Conservation (phyloP, 2,113 vertebrate species). For the Sarotherodon lohbergeri region DNA sequence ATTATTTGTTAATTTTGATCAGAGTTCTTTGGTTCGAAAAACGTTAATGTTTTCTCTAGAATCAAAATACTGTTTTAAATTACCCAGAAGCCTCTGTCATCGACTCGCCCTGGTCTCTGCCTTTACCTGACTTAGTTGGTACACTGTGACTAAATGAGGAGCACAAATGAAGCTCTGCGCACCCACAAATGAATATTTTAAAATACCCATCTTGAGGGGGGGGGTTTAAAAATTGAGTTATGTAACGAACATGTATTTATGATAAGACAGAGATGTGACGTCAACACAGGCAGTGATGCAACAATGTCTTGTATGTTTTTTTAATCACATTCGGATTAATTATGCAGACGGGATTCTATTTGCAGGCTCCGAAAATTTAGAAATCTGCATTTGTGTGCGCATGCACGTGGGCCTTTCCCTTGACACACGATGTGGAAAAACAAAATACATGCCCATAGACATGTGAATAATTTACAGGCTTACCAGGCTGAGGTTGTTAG, state of each 20-base stretch:
- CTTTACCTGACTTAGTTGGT: background rate
- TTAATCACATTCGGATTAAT: background rate
- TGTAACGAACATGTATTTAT: slow-evolving; percentile 8
- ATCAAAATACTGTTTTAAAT: background rate
- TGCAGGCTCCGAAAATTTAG: background rate
- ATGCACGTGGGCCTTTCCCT: background rate
- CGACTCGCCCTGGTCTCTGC: background rate
- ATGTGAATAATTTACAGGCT: slow-evolving; percentile 41
- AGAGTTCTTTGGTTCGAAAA: background rate
- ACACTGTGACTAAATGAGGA: background rate
- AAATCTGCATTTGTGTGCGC: background rate
- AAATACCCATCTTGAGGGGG: background rate
- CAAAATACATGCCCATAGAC: slow-evolving; percentile 4
- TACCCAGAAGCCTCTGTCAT: background rate
- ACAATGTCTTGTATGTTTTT: background rate
- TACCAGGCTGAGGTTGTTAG: slow-evolving; percentile 3
- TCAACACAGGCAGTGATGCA: background rate
- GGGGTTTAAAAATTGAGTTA: slow-evolving; percentile 1
- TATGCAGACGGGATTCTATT: background rate
- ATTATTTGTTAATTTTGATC: background rate
- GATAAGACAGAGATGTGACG: background rate
- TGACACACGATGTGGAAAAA: background rate
- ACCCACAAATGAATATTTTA: slow-evolving; percentile 12
- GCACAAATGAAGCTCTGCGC: background rate
- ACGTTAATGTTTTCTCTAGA: background rate